These are phyloP conservation scores for Aphelinus atriplicis DNA, from an alignment of 1,140 invertebrate genomes.

Conservation along the genomic window DNA sequence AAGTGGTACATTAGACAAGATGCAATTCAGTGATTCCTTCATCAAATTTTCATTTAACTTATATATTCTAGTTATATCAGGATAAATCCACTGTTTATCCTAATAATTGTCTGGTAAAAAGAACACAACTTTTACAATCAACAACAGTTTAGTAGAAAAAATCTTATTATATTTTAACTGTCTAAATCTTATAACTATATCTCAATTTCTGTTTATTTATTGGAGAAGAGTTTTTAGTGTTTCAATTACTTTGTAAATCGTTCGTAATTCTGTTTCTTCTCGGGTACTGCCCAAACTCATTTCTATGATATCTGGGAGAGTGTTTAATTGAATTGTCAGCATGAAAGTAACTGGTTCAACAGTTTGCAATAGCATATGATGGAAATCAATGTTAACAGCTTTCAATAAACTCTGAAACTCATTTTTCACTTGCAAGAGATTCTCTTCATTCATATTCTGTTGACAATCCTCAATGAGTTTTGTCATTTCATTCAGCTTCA, in stretches of 20 bases:
- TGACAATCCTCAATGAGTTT: neutral
- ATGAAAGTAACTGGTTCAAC: neutral
- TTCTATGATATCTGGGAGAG: constrained; percentile 5
- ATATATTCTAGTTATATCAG: no score
- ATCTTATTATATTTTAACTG: no score
- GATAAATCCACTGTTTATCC: no score
- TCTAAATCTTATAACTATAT: no score
- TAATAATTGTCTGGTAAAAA: no score
- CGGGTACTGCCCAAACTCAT: constrained; percentile 10
- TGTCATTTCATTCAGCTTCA: neutral
- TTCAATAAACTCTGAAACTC: constrained; percentile 2
- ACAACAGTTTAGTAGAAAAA: no score
- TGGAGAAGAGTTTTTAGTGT: neutral
- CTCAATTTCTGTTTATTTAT: no score
- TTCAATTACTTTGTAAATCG: neutral
- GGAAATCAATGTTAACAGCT: neutral
- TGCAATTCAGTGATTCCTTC: no score
- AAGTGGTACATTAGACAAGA: no score
- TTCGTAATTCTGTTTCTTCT: constrained; percentile 7
- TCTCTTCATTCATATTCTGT: neutral
- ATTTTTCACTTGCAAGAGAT: neutral
- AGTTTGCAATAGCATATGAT: constrained; percentile 10
- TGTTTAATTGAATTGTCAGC: constrained; percentile 6
- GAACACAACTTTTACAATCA: no score
- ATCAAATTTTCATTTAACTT: no score